Conservation (phyloP, 2,113 vertebrate species). For the Podiceps cristatus region DNA sequence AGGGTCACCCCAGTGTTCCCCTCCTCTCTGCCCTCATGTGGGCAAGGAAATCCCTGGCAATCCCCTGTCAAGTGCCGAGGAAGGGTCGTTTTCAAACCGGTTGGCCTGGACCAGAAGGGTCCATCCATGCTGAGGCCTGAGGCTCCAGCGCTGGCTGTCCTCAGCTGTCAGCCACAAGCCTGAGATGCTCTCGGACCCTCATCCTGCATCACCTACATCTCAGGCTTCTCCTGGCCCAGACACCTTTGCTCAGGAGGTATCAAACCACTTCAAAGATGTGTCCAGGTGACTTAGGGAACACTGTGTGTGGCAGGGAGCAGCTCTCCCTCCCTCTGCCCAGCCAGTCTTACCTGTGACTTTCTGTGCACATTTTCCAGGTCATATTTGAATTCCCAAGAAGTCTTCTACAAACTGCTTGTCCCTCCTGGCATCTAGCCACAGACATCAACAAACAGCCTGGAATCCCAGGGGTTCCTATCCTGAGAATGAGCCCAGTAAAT, state of each 20-base stretch:
- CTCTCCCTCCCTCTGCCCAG: neutral
- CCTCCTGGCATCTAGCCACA: neutral
- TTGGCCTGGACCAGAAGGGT: neutral
- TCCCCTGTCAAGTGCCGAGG: neutral
- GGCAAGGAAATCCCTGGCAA: neutral
- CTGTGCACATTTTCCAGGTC: neutral
- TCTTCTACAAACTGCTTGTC: neutral
- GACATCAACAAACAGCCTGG: neutral
- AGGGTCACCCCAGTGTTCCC: neutral
- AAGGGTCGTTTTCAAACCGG: neutral
- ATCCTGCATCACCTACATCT: accelerated
- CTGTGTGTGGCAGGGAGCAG: neutral
- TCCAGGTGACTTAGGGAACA: neutral
- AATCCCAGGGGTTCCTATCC: neutral
- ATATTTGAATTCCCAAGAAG: neutral
- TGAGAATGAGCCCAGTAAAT: neutral
- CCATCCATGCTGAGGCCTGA: neutral
- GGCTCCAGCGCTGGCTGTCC: neutral
- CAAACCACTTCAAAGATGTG: neutral
- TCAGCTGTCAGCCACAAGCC: neutral
- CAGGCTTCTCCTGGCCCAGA: neutral
- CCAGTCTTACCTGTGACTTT: neutral
- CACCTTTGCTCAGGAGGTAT: neutral
- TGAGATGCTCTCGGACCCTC: neutral
- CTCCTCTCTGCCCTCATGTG: neutral